phyloP scores from a whole-genome alignment of 2,888 invertebrate species.

The Ophion costatus region DNA sequence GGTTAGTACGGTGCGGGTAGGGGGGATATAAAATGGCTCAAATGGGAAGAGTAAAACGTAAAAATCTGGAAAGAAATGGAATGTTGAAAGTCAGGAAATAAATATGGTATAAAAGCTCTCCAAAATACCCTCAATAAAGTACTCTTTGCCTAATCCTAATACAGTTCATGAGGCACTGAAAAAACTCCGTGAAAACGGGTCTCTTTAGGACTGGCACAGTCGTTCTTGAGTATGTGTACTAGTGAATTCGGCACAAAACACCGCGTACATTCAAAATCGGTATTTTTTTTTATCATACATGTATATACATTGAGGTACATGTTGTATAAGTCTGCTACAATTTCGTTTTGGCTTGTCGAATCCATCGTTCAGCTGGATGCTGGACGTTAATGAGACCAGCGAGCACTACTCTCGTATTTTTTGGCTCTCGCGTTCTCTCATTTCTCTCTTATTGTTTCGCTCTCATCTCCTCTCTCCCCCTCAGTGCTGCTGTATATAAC shows the following conservation, averaged over 20 bases:
- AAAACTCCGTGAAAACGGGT: too few species aligned
- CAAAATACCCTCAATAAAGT: too few species aligned
- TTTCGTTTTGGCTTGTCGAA: conserved; percentile 55
- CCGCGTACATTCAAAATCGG: neutral
- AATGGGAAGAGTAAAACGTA: too few species aligned
- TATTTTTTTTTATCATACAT: conserved; percentile 5
- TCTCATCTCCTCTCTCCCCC: conserved; percentile 16
- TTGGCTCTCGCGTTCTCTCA: conserved; percentile 7
- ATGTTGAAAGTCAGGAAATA: too few species aligned
- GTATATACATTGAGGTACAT: conserved; percentile 16
- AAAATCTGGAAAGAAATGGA: too few species aligned
- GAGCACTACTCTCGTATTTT: conserved; percentile 57
- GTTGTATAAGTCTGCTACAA: conserved; percentile 21
- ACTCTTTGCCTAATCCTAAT: too few species aligned
- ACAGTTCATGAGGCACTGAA: too few species aligned
- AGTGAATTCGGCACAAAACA: neutral
- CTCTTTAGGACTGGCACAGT: too few species aligned
- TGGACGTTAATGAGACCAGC: conserved; percentile 61
- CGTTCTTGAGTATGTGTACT: neutral
- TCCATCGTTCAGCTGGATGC: conserved; percentile 66
- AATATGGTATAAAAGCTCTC: too few species aligned
- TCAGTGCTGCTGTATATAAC: conserved; percentile 70
- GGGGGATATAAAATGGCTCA: too few species aligned
- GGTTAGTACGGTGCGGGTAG: too few species aligned
- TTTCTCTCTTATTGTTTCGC: conserved; percentile 18